A percentile compares a stretch with the other conserved stretches of the same genome.
Conservation (phyloP, 2,888 invertebrate genomes). For the Autographa pulchrina region DNA sequence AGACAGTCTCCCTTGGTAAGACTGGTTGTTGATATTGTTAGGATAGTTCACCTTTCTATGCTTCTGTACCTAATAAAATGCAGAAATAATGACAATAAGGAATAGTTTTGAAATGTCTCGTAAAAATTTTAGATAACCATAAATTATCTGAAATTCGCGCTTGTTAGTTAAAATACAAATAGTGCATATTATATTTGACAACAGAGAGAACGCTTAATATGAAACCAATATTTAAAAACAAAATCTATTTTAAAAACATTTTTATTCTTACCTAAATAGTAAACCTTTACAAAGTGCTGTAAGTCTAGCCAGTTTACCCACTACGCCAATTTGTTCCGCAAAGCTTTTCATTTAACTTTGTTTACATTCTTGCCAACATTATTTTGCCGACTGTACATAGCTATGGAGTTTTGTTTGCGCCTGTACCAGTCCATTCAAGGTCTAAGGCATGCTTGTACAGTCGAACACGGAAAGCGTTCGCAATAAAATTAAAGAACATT, state of each 20-base stretch:
- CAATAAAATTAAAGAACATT: slow-evolving; percentile 18
- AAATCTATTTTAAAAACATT: background rate
- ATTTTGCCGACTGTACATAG: slow-evolving; percentile 5
- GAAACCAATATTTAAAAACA: background rate
- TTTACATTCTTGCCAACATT: slow-evolving; percentile 4
- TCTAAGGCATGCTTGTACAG: slow-evolving; percentile 7
- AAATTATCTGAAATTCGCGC: too few species aligned
- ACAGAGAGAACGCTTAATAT: too few species aligned
- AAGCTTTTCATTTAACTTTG: slow-evolving; percentile 9
- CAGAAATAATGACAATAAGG: too few species aligned
- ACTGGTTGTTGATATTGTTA: too few species aligned
- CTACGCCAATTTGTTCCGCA: slow-evolving; percentile 6
- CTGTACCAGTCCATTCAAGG: slow-evolving; percentile 19
- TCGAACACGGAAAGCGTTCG: slow-evolving; percentile 15
- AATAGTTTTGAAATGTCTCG: too few species aligned
- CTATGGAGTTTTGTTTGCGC: slow-evolving; percentile 22
- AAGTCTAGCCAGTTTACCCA: slow-evolving; percentile 4
- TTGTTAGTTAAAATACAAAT: too few species aligned
- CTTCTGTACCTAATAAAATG: too few species aligned
- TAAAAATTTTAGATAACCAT: too few species aligned
- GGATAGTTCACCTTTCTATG: too few species aligned
- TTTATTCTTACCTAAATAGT: background rate
- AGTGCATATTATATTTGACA: too few species aligned
- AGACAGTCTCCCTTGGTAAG: too few species aligned
- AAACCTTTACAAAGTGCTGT: background rate